Conservation (phyloP, 2,113 vertebrate genomes). For the Tychaedon coryphoeus region DNA sequence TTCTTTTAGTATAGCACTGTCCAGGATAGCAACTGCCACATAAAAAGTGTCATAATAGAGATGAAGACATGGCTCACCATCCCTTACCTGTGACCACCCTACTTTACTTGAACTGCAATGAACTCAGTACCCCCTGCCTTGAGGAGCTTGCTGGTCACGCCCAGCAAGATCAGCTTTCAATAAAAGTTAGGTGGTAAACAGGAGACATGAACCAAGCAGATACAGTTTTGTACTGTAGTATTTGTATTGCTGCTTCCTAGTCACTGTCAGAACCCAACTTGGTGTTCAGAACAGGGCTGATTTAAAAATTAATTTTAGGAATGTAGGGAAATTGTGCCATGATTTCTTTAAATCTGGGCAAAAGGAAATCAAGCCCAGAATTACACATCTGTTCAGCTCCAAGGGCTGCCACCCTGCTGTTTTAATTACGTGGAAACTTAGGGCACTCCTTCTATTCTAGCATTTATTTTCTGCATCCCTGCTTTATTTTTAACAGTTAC, state of each 20-base stretch:
- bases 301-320: not conserved
- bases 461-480: constrained; percentile 21
- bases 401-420: not conserved
- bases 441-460: not conserved
- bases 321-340: not conserved
- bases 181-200: not conserved
- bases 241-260: not conserved
- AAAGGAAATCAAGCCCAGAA: not conserved
- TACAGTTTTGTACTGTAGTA: not conserved
- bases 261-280: not conserved
- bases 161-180: not conserved
- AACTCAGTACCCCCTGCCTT: not conserved
- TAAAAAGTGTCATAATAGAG: not conserved
- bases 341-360: not conserved
- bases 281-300: not conserved
- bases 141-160: not conserved
- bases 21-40: not conserved
- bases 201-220: not conserved
- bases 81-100: not conserved
- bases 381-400: not conserved
- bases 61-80: not conserved
- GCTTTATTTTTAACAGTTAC: constrained; percentile 57
- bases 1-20: not conserved
- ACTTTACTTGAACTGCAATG: not conserved
- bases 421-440: not conserved